A percentile compares a stretch with the other conserved stretches of the same genome.
phyloP scores from a whole-genome alignment of 2,113 vertebrate species.

The Piprites chloris region DNA sequence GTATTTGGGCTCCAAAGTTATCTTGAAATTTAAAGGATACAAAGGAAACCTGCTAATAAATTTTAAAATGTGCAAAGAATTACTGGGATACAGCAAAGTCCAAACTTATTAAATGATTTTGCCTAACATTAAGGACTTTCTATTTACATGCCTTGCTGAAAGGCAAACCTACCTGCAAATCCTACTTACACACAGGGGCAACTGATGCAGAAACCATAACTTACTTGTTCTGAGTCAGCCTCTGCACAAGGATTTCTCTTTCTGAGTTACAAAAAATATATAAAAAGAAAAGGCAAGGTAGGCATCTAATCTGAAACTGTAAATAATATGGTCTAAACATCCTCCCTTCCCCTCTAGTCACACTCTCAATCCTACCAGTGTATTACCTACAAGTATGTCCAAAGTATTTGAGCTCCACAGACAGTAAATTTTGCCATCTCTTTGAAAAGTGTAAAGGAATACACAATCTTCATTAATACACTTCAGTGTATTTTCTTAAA shows the following conservation, averaged over 20 bases:
- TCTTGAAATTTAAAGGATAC: background rate
- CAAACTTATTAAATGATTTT: background rate
- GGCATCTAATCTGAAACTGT: background rate
- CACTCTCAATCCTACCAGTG: background rate
- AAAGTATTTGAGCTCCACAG: background rate
- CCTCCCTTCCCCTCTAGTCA: background rate
- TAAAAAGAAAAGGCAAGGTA: background rate
- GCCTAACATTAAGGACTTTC: background rate
- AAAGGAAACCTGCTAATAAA: background rate
- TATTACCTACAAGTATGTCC: background rate
- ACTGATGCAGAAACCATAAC: background rate
- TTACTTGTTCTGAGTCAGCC: background rate
- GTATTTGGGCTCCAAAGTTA: background rate
- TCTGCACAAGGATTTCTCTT: background rate
- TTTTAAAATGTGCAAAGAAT: background rate
- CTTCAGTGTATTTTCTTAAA: background rate
- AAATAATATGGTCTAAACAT: background rate
- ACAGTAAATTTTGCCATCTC: background rate
- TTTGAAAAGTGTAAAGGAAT: background rate
- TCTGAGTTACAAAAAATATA: background rate
- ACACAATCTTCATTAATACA: background rate
- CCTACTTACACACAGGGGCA: background rate
- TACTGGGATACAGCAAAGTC: background rate
- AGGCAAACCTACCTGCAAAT: background rate
- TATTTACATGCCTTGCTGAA: background rate